Evolutionary conservation across 2,888 invertebrate genomes (phyloP).

Genomic region (Syrphus vitripennis): DNA sequence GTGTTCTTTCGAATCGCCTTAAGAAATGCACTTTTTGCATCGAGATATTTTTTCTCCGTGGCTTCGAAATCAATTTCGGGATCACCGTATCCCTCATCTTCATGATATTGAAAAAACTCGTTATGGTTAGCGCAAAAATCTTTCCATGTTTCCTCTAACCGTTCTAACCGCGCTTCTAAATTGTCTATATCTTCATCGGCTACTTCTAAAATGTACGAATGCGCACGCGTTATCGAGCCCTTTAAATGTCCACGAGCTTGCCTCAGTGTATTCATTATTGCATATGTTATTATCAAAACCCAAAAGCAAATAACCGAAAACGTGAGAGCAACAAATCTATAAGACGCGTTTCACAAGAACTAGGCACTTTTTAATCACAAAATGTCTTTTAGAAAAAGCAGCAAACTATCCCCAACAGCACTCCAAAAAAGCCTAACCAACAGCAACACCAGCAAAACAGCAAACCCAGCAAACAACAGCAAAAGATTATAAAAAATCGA

Average conservation of each 20-base stretch:
- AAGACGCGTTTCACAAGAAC: no score
- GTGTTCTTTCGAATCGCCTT: background rate
- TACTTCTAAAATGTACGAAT: background rate
- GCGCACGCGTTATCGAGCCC: no score
- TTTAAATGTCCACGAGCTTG: conserved; percentile 12
- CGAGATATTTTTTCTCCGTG: background rate
- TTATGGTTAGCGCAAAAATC: background rate
- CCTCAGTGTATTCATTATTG: background rate
- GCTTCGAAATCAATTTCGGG: background rate
- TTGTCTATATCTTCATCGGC: background rate
- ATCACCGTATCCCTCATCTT: background rate
- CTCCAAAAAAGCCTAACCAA: no score
- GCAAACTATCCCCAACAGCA: no score
- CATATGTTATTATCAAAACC: background rate
- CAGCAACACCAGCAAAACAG: no score
- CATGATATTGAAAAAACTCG: background rate
- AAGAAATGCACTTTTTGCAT: conserved; percentile 7
- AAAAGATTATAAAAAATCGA: background rate
- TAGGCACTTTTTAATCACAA: no score
- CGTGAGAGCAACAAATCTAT: no score
- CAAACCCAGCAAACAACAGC: no score
- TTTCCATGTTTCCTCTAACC: no score
- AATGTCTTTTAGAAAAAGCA: no score
- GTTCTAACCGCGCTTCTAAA: background rate
- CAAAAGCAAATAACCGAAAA: background rate